Conservation (phyloP, 2,797 vertebrate genomes). For the Sebastes dallii region DNA sequence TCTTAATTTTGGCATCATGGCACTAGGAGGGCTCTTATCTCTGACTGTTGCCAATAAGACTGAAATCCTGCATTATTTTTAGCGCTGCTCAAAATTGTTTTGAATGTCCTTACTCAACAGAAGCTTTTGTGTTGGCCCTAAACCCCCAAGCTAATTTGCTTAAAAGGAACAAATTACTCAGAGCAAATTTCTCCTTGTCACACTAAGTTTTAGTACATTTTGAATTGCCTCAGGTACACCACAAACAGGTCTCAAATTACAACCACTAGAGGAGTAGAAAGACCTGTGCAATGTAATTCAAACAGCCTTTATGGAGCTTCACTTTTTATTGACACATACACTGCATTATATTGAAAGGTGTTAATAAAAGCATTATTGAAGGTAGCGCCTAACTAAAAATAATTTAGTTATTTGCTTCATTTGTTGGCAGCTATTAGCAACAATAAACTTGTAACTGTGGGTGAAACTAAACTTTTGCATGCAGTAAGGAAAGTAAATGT, state of each 20-base stretch:
- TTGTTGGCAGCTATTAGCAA: neutral
- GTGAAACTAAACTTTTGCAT: neutral
- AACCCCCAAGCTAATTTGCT: constrained; percentile 24
- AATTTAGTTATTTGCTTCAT: neutral
- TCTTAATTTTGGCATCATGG: constrained; percentile 33
- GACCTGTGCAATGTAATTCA: neutral
- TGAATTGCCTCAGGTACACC: neutral
- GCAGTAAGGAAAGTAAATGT: neutral
- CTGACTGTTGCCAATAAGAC: constrained; percentile 34
- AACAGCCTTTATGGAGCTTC: neutral
- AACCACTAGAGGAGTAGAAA: neutral
- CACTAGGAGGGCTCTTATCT: constrained; percentile 28
- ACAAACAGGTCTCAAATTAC: neutral
- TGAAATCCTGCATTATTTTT: constrained; percentile 41
- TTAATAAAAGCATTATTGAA: neutral
- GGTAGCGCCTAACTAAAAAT: neutral
- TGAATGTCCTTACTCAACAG: constrained; percentile 20
- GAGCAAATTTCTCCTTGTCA: constrained; percentile 6
- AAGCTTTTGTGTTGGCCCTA: constrained; percentile 15
- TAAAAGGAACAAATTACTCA: constrained; percentile 29
- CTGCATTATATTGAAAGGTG: neutral
- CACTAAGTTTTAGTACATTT: neutral
- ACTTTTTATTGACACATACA: neutral
- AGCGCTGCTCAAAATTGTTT: constrained; percentile 22
- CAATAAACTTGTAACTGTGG: neutral